These are phyloP conservation scores for Trinorchestia longiramus DNA, from an alignment of 1,140 invertebrate genomes.

Conservation along the genomic window DNA sequence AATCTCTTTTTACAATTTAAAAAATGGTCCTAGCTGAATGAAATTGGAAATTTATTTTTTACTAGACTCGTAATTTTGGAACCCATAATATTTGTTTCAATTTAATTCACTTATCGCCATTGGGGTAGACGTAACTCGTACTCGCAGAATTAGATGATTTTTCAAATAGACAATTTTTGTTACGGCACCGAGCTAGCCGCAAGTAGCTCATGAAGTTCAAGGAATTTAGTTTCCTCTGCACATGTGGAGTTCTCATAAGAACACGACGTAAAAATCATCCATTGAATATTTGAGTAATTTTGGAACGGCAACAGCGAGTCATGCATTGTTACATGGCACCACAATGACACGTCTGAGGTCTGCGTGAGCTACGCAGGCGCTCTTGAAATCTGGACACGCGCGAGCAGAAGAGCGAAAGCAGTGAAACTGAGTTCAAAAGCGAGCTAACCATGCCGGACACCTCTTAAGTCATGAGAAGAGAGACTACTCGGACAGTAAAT, in stretches of 20 bases:
- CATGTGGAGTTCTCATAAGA: neutral
- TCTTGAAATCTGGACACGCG: neutral
- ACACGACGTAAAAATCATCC: neutral
- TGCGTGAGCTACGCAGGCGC: no score
- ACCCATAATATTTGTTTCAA: neutral
- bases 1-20: neutral
- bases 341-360: no score
- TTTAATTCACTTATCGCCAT: neutral
- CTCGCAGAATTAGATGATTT: neutral
- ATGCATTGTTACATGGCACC: neutral
- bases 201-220: neutral
- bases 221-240: neutral
- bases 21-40: neutral
- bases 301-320: neutral
- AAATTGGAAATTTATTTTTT: neutral
- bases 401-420: constrained; percentile 10
- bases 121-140: neutral
- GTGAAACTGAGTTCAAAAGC: constrained; percentile 3
- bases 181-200: neutral
- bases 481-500: neutral
- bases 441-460: neutral
- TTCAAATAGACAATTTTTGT: neutral
- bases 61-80: neutral
- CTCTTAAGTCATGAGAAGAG: neutral
- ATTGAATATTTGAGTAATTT: neutral